Conservation (phyloP, 2,797 vertebrate species). For the Lepidocolaptes lacrymiger region DNA sequence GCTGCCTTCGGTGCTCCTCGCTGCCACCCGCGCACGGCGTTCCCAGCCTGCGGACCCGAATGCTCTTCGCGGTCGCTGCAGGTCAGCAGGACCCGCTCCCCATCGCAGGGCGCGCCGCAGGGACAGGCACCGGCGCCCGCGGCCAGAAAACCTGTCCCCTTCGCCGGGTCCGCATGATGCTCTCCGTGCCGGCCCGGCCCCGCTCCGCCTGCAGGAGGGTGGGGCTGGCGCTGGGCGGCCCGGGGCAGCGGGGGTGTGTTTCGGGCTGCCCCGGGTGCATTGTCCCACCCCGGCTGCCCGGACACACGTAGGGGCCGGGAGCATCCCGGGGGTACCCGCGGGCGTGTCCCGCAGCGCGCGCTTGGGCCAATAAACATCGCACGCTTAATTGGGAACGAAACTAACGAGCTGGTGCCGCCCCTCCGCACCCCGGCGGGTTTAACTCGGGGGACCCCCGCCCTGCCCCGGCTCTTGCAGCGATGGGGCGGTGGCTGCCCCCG, state of each 20-base stretch:
- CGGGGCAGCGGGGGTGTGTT: too few relatives aligned
- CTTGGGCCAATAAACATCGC: constrained; percentile 15
- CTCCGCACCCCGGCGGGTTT: accelerated
- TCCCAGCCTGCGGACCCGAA: accelerated
- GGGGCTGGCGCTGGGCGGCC: not conserved
- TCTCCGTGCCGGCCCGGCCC: not conserved
- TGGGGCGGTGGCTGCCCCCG: not conserved
- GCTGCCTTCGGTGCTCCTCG: accelerated
- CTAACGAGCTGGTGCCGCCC: not conserved
- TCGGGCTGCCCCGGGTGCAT: not conserved
- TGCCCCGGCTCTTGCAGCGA: accelerated
- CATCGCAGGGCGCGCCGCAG: accelerated
- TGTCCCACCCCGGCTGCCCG: not conserved
- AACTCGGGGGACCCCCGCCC: too few relatives aligned
- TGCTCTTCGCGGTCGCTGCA: accelerated
- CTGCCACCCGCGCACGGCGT: not conserved
- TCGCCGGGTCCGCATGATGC: not conserved
- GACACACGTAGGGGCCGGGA: accelerated
- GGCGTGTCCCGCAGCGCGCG: not conserved
- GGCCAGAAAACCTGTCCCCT: not conserved
- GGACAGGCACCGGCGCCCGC: not conserved
- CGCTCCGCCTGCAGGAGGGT: not conserved
- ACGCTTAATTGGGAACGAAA: constrained; percentile 37
- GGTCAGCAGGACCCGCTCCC: not conserved
- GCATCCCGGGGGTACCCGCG: accelerated